Percentiles rank a stretch among this genome's conserved stretches.
Evolutionary conservation across 2,888 invertebrate genomes (phyloP).

Genomic region (Drosophila mercatorum): DNA sequence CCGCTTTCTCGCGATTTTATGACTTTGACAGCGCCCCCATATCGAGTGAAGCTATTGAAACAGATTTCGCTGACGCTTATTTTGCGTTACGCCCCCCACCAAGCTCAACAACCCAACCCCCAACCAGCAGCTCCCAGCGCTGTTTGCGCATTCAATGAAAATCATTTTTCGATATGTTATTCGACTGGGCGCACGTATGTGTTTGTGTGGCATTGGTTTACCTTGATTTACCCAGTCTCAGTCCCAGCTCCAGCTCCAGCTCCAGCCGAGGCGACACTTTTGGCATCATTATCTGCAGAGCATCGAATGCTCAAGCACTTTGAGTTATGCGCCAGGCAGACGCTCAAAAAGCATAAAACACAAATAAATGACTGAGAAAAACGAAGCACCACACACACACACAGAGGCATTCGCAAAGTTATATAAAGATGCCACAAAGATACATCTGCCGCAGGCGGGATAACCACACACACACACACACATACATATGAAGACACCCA

Average conservation of each 20-base stretch:
- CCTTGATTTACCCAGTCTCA: slow-evolving; percentile 48
- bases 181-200: slow-evolving; percentile 32
- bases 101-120: neutral
- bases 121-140: neutral
- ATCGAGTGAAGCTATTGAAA: slow-evolving; percentile 62
- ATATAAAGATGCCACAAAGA: slow-evolving; percentile 22
- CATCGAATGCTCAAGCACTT: slow-evolving; percentile 73
- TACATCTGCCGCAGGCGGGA: slow-evolving; percentile 24
- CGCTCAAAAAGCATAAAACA: slow-evolving; percentile 70
- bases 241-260: slow-evolving; percentile 9
- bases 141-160: slow-evolving; percentile 55
- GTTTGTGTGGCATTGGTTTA: slow-evolving; percentile 54
- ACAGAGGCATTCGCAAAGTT: slow-evolving; percentile 25
- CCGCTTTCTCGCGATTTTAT: slow-evolving; percentile 74
- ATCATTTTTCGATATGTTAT: slow-evolving; percentile 78
- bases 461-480: slow-evolving; percentile 14
- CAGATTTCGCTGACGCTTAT: slow-evolving; percentile 78
- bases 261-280: slow-evolving; percentile 61
- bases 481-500: neutral
- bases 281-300: slow-evolving; percentile 77
- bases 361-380: slow-evolving; percentile 68
- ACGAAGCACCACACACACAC: slow-evolving; percentile 35
- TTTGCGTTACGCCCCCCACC: slow-evolving; percentile 15
- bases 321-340: slow-evolving; percentile 75
- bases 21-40: slow-evolving; percentile 58